Percentiles rank a stretch among this genome's conserved stretches.
These are phyloP conservation scores for Panurus biarmicus DNA, from an alignment of 2,113 vertebrate genomes.

Conservation along the genomic window DNA sequence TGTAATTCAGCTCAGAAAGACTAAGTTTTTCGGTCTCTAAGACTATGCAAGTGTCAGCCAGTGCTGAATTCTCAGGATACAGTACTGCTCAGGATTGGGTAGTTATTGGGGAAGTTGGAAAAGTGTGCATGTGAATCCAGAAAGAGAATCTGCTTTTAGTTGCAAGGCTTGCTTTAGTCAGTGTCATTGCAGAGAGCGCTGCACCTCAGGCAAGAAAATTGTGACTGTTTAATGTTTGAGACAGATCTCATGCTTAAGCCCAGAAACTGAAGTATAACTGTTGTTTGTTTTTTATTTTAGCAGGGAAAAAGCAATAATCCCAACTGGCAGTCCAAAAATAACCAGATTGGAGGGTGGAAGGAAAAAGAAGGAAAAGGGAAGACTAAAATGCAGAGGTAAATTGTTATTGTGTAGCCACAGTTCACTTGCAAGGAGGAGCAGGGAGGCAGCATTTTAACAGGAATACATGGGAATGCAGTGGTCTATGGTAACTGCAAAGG, in stretches of 20 bases:
- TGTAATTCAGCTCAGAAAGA: neutral
- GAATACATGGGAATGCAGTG: neutral
- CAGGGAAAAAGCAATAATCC: conserved; percentile 43
- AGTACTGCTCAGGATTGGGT: neutral
- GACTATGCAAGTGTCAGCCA: neutral
- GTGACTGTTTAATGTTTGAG: neutral
- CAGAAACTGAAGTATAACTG: neutral
- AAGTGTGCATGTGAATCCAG: neutral
- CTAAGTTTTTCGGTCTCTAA: neutral
- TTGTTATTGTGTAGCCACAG: neutral
- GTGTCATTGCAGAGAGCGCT: neutral
- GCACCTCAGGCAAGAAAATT: conserved; percentile 16
- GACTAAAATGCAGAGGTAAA: conserved; percentile 28
- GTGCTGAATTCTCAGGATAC: neutral
- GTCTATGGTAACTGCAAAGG: neutral
- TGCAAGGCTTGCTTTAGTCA: neutral
- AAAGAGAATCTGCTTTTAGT: neutral
- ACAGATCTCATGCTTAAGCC: neutral
- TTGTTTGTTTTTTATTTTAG: conserved; percentile 51
- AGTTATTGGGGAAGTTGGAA: neutral
- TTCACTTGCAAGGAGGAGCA: neutral
- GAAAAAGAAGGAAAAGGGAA: conserved; percentile 39
- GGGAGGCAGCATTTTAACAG: neutral
- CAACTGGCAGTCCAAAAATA: conserved; percentile 38
- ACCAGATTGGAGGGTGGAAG: conserved; percentile 36